Evolutionary conservation across 2,797 vertebrate species (phyloP), one percentile per base, ranked within the genome.

Genomic region (Nyctalus aviator): DNA sequence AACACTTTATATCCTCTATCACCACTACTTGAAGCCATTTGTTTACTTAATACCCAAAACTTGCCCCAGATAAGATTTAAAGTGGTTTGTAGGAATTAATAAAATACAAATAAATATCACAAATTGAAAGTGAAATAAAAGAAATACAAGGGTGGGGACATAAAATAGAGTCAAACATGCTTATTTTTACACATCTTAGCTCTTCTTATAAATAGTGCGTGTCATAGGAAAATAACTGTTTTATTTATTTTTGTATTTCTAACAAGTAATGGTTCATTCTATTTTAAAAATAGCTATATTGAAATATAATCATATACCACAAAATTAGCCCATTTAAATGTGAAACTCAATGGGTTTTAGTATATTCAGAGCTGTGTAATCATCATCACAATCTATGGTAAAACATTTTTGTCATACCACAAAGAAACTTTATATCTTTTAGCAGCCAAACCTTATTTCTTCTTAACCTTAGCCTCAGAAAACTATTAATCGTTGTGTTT

Each of bases 181-280:
- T 73, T 95, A 92, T 87, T 85, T 14, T 18, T 50, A 17, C 2
- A 50, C 5, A 75, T 88, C 44, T 88, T 91, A 88, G 35, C 13
- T 5, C 1, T 78, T 8, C 23, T 83, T 72, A 53, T 79, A 76
- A 92, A 73, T 78, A 68, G 25, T 59, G 57, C 77, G 6, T 18
- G 13, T 30, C 32, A 53, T 84, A 87, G 41, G 32, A 21, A 20
- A 93, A 93, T 15, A 30, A 57, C 25, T 53, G 3, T 85, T 90
- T 55, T 46, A 82, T 88, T 88, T n/a, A 57, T 78, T 72, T 89
- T 89, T 69, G 46, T 66, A 71, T 95, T 94, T 90, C 41, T 68
- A 68, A 77, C 48, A 91, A 64, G 46, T 23, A 27, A 9, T 18
- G 37, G 37, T 10, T 7, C 25, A 72, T 46, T 76, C 25, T 73